phyloP scores from a whole-genome alignment of 2,888 invertebrate species.

The Pheosia tremula region DNA sequence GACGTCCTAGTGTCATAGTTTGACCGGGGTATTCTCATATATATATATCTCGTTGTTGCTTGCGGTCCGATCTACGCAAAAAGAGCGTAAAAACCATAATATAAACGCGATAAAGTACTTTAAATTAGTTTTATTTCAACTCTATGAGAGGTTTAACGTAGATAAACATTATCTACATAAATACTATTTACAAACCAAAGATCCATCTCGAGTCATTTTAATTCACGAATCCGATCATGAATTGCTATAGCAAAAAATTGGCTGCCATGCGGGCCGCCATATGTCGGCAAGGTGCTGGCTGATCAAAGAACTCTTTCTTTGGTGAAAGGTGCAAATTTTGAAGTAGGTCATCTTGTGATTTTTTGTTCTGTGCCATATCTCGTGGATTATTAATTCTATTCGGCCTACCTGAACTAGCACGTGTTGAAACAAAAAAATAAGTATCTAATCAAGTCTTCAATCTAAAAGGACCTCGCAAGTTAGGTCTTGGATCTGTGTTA shows the following conservation, averaged over 20 bases:
- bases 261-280: conserved; percentile 53
- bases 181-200: background rate
- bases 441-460: no score
- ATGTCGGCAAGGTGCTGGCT: conserved; percentile 57
- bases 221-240: conserved; percentile 1
- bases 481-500: no score
- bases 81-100: no score
- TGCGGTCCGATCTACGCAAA: no score
- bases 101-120: no score
- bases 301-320: conserved; percentile 57
- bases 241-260: conserved; percentile 11
- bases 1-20: no score
- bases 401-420: background rate
- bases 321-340: conserved; percentile 62
- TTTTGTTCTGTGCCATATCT: conserved; percentile 32
- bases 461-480: no score
- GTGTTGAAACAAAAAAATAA: background rate
- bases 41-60: no score
- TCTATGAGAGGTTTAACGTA: no score
- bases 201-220: background rate
- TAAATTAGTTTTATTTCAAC: no score
- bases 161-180: no score
- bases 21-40: no score
- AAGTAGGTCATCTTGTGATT: conserved; percentile 58
- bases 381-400: conserved; percentile 2